Percentiles rank a stretch among this genome's conserved stretches.
These are phyloP conservation scores for Parasteatoda tepidariorum DNA, from an alignment of 1,140 invertebrate genomes.

Conservation along the genomic window DNA sequence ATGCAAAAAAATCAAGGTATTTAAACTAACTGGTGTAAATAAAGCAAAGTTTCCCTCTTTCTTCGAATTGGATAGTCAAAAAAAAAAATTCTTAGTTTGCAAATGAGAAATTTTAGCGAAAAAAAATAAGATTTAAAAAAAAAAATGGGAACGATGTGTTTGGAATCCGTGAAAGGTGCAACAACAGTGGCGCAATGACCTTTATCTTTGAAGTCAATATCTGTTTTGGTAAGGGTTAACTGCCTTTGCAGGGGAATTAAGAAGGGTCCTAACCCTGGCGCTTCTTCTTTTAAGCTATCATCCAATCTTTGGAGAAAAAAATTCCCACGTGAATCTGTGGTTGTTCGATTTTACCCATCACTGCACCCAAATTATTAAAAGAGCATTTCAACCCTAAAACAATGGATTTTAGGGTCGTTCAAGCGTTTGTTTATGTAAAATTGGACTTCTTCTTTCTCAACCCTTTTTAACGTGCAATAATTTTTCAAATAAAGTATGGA, in stretches of 20 bases:
- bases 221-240: neutral
- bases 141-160: no score
- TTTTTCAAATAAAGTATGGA: neutral
- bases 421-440: neutral
- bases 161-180: conserved; percentile 10
- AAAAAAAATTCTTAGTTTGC: no score
- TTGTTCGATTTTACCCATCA: conserved; percentile 1
- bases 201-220: neutral
- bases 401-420: neutral
- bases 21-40: no score
- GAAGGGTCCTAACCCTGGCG: conserved; percentile 12
- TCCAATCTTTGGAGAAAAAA: neutral
- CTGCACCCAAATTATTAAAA: neutral
- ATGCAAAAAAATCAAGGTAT: no score
- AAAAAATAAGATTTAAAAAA: no score
- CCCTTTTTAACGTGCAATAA: neutral
- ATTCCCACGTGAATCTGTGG: conserved; percentile 18
- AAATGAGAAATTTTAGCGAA: no score
- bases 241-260: neutral
- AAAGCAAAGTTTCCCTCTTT: no score
- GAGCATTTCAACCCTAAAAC: neutral
- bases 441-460: neutral
- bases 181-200: neutral
- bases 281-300: neutral
- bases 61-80: no score